A percentile compares a stretch with the other conserved stretches of the same genome.
Conservation (phyloP, 2,888 invertebrate species). For the Thelaira solivaga region DNA sequence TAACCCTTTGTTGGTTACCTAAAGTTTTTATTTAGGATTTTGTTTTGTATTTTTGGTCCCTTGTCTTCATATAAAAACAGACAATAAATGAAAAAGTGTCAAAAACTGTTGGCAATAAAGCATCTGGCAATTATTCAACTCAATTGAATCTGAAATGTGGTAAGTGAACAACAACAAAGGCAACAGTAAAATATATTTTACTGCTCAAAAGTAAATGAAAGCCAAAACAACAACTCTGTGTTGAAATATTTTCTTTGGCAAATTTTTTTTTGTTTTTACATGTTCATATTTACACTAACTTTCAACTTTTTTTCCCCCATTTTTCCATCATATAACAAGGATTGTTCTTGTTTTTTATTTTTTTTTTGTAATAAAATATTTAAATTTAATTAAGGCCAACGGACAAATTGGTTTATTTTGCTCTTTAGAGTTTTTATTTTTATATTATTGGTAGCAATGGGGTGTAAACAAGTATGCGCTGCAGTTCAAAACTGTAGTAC, state of each 20-base stretch:
- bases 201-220: conserved; percentile 46
- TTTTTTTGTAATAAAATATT: conserved; percentile 77
- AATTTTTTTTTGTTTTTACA: conserved; percentile 32
- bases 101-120: conserved; percentile 75
- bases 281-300: conserved; percentile 28
- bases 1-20: conserved; percentile 37
- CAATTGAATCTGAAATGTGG: conserved; percentile 76
- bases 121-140: conserved; percentile 76
- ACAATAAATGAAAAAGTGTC: conserved; percentile 69
- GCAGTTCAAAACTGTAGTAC: neutral
- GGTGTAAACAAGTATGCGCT: neutral
- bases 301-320: conserved; percentile 24
- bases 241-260: conserved; percentile 37
- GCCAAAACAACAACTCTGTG: conserved; percentile 26
- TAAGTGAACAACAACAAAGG: conserved; percentile 63
- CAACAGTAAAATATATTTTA: neutral
- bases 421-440: conserved; percentile 29
- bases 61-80: conserved; percentile 7
- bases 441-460: conserved; percentile 3
- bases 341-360: too few species aligned
- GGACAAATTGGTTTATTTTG: conserved; percentile 67
- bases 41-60: neutral
- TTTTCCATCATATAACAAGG: conserved; percentile 67
- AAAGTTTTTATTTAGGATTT: neutral
- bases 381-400: conserved; percentile 77